Evolutionary conservation across 2,888 invertebrate species (phyloP), one percentile per base, ranked within the genome.

Genomic region (Leptinotarsa juncta): DNA sequence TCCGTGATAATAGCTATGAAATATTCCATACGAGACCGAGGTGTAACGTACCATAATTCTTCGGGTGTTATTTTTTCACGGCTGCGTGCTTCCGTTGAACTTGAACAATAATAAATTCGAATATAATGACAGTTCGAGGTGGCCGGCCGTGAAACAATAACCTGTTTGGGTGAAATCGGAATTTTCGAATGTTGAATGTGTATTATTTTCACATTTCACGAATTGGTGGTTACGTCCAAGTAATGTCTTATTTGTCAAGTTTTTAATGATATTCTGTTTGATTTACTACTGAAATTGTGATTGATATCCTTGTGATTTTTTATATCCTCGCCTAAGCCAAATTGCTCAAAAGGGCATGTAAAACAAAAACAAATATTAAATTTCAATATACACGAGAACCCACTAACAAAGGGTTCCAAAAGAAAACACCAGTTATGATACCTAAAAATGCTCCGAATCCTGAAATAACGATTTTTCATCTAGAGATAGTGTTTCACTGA

Each of bases 51-150:
- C 78, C 77, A 79, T 82, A 82, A 80, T 83, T 82, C 82, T 79
- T 79, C 72, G 67, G 80, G 78, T 79, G 78, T 80, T 79, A 76
- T 82, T 82, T 84, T 83, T 77, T 74, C 77, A 84, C 82, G 84
- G 80, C 81, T 81, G 18, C 83, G 78, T 82, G 78, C 79, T 78
- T 80, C 82, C 82, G 82, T 79, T 83, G 84, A 84, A 84, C 85
- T 84, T 82, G 84, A 83, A 83, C 81, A 84, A 86, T 83, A 84
- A 85, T 84, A 85, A 85, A 85, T 85, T 85, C 81, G 83, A 85
- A 82, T 84, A 84, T 86, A 86, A 86, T 85, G 85, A 85, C 85
- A 85, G 84, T 83, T 80, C 78, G 74, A 85, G 84, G 85, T 85
- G 86, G 84, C 84, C 85, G 82, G 78, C 83, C 85, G 82, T 85